Evolutionary conservation across 1,140 invertebrate genomes (phyloP), one percentile per base, ranked within the genome.

Genomic region (Steinernema feltiae): DNA sequence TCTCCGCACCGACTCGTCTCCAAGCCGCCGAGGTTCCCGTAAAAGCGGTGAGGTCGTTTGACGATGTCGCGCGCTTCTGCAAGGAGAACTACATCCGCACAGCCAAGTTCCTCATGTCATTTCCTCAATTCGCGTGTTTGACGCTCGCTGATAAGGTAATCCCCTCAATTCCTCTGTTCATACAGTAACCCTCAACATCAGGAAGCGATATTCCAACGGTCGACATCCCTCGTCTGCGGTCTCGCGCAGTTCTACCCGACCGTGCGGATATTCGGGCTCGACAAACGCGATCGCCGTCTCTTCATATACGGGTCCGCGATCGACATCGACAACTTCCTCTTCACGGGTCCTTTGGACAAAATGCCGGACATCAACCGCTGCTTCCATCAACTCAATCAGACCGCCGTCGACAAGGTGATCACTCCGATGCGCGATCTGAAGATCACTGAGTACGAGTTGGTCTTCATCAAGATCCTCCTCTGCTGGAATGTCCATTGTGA

Each of bases 21-120:
- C 15, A 15, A 15, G 3, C 24, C 12, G 12, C 15, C 24, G 53
- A 63, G 12, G 53, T 63, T 27, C 7, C 53, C 53, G 53, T 63
- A 7, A 27, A 15, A 3, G 3, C 2, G 12, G 12, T 7, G 53
- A 15, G 24, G 3, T 3, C 7, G 3, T 27, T 63, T 3, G 24
- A 63, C 15, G 12, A 12, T 21, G 15, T 63, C 15, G 53, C 53
- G 12, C 53, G 12, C 24, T 7, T 15, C 15, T 7, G 2, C 15
- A 63, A 27, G 24, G 24, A 17, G 2, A 63, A 7, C 24, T 63
- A 27, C 24, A 63, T 63, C 24, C 53, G 7, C 7, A 27, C 24
- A 7, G 53, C 53, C 53, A 63, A 63, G 53, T 63, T 63, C 53
- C 24, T 63, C 2, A 63, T 63, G 53, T 63, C 53, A 21, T 63